Conservation (phyloP, 2,888 invertebrate species). For the Acanthosepion esculentum region DNA sequence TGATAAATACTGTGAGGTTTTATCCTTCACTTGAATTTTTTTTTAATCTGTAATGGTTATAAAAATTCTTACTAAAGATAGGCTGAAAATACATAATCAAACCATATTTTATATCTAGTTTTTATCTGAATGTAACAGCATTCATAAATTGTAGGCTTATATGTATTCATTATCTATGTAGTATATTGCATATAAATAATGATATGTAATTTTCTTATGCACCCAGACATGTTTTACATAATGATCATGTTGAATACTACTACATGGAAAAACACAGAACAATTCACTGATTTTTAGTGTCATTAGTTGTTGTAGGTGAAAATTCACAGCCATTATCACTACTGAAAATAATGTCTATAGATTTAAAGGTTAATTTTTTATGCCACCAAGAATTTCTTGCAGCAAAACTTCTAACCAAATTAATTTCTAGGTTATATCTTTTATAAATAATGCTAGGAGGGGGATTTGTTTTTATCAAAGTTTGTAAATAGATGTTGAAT, state of each 20-base stretch:
- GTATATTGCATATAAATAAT: not conserved
- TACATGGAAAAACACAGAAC: not conserved
- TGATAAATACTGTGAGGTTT: not conserved
- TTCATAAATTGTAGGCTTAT: not conserved
- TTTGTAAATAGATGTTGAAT: not conserved
- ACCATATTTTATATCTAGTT: not conserved
- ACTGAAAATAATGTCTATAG: not conserved
- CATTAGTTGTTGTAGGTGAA: not conserved
- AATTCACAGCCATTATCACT: slow-evolving; percentile 11
- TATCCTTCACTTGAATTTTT: too few relatives aligned
- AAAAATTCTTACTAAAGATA: not conserved
- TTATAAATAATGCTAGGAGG: not conserved
- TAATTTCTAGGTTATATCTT: not conserved
- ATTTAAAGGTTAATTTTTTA: not conserved
- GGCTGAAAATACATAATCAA: not conserved
- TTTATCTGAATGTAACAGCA: not conserved
- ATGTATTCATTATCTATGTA: not conserved
- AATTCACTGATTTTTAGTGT: not conserved
- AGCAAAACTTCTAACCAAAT: not conserved
- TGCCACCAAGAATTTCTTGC: not conserved
- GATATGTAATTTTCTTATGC: slow-evolving; percentile 3
- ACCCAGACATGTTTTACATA: not conserved
- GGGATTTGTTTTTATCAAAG: not conserved
- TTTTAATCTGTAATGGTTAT: not conserved
- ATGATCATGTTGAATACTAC: not conserved